phyloP scores from a whole-genome alignment of 30 jellyfish, hydroid and myxozoan genomes.

The Haliclystus octoradiatus region DNA sequence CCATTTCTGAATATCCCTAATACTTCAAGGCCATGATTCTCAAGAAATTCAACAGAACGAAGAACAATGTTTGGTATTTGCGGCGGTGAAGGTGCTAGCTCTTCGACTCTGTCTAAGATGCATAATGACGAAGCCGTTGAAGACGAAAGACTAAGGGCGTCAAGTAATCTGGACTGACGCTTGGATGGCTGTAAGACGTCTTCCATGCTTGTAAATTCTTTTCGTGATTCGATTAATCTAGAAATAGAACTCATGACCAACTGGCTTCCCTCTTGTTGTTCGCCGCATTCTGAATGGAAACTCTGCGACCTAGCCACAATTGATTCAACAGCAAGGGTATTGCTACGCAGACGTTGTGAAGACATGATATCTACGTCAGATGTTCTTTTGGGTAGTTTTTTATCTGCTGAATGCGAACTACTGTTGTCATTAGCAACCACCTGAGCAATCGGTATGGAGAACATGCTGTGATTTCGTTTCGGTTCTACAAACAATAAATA shows the following conservation, averaged over 20 bases:
- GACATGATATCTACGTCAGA: background rate
- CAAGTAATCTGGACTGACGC: conserved; percentile 75
- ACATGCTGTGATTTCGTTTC: conserved; percentile 8
- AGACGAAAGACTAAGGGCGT: conserved; percentile 84
- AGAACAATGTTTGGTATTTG: conserved; percentile 75
- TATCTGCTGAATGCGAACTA: conserved; percentile 5
- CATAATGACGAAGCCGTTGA: conserved; percentile 93
- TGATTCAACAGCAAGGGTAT: conserved; percentile 22
- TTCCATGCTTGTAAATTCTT: conserved; percentile 5
- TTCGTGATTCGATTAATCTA: background rate
- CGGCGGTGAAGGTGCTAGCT: conserved; percentile 66
- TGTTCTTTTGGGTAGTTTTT: background rate
- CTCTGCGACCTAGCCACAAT: conserved; percentile 28
- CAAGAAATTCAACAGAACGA: conserved; percentile 51
- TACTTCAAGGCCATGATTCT: conserved; percentile 51
- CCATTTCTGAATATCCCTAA: conserved; percentile 93
- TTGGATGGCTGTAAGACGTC: conserved; percentile 16
- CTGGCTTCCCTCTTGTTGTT: background rate
- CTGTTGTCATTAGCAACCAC: conserved; percentile 83
- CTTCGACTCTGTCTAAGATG: conserved; percentile 67
- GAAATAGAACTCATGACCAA: background rate
- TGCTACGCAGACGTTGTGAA: conserved; percentile 8
- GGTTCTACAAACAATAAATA: background rate
- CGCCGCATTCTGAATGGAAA: conserved; percentile 16
- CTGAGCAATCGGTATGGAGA: conserved; percentile 70